Evolutionary conservation across 2,888 invertebrate genomes (phyloP).

Genomic region (Smittia aterrima): DNA sequence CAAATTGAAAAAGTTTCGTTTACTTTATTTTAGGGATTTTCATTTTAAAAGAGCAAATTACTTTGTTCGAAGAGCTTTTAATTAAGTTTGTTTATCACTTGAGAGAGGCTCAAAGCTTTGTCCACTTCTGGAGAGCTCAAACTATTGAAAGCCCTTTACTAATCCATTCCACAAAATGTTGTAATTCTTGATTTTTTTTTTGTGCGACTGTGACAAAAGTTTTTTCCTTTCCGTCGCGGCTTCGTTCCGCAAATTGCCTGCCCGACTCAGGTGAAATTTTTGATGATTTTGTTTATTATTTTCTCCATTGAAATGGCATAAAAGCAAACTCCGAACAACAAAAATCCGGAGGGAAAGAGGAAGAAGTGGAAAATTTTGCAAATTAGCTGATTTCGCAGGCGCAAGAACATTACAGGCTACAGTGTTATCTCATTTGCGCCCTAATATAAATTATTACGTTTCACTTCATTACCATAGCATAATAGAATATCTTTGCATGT

Average conservation of each 20-base stretch:
- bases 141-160: too few relatives aligned
- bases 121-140: too few relatives aligned
- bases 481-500: constrained; percentile 33
- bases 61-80: neutral
- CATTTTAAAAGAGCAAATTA: neutral
- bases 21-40: too few relatives aligned
- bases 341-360: too few relatives aligned
- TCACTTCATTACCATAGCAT: constrained; percentile 37
- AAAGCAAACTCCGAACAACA: too few relatives aligned
- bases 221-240: neutral
- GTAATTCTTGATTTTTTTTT: neutral
- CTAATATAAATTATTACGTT: constrained; percentile 33
- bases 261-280: neutral
- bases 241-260: neutral
- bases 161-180: too few relatives aligned
- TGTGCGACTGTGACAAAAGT: neutral
- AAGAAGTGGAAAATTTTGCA: neutral
- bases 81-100: too few relatives aligned
- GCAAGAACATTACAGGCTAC: neutral
- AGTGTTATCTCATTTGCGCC: constrained; percentile 34
- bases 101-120: too few relatives aligned
- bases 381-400: neutral
- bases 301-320: neutral
- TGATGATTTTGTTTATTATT: neutral
- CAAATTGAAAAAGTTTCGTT: neutral